A percentile compares a stretch with the other conserved stretches of the same genome.
Evolutionary conservation across 1,140 invertebrate species (phyloP).

Genomic region (Conus betulinus): DNA sequence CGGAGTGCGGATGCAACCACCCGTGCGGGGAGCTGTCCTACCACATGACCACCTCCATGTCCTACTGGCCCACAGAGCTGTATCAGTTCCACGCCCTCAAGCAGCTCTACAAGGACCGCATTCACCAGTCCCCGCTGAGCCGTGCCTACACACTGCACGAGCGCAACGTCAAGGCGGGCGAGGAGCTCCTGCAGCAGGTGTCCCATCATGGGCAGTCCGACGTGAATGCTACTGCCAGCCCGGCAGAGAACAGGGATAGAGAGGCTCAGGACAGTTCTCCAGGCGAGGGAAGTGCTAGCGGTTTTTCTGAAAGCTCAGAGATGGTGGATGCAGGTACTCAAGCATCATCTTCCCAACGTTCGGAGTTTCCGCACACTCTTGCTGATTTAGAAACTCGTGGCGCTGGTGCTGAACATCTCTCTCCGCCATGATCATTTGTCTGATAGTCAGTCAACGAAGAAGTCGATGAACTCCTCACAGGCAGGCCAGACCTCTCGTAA

Average conservation of each 20-base stretch:
- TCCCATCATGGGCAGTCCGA: background rate
- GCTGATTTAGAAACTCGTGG: background rate
- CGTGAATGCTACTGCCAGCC: background rate
- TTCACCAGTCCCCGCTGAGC: constrained; percentile 8
- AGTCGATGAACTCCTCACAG: background rate
- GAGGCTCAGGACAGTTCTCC: background rate
- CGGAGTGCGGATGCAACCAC: constrained; percentile 64
- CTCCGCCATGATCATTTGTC: background rate
- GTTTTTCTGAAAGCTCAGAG: background rate
- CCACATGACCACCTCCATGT: constrained; percentile 68
- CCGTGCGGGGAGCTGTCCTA: constrained; percentile 69
- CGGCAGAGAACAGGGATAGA: background rate
- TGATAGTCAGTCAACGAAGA: background rate
- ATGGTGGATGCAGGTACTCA: background rate
- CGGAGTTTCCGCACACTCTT: background rate
- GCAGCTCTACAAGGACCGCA: constrained; percentile 24
- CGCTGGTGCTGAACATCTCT: background rate
- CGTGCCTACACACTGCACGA: constrained; percentile 26
- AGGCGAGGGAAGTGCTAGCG: background rate
- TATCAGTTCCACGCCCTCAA: constrained; percentile 64
- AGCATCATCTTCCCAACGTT: background rate
- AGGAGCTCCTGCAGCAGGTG: background rate
- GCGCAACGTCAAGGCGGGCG: constrained; percentile 24
- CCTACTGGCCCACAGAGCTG: constrained; percentile 72
- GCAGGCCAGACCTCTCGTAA: background rate